Evolutionary conservation across 2,113 vertebrate genomes (phyloP).

Genomic region (Caloenas nicobarica): DNA sequence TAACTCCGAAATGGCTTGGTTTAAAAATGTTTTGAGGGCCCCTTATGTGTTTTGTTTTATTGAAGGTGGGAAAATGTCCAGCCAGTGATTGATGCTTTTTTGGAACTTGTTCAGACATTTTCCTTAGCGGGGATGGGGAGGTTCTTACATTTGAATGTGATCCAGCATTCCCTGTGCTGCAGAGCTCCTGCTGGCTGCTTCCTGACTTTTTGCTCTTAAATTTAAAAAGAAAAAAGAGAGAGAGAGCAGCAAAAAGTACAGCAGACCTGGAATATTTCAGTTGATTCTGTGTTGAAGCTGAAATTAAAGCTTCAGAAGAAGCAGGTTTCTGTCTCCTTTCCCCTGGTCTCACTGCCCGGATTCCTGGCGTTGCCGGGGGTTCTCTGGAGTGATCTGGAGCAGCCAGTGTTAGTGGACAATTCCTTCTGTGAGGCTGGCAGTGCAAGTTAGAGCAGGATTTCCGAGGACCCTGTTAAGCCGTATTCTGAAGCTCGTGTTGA

Average conservation of each 20-base stretch:
- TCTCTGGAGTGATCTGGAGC: neutral
- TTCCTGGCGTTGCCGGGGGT: neutral
- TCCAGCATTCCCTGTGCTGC: slow-evolving; percentile 34
- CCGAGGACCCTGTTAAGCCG: neutral
- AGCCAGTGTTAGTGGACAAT: no score
- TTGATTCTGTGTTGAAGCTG: neutral
- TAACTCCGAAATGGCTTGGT: neutral
- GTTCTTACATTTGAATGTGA: neutral
- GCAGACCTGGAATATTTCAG: neutral
- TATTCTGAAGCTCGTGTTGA: neutral
- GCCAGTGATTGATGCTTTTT: slow-evolving; percentile 16
- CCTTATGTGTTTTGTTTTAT: slow-evolving; percentile 7
- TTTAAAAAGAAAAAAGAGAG: neutral
- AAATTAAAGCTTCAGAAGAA: neutral
- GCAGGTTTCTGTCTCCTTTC: neutral
- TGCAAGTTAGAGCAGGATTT: neutral
- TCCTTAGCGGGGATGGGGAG: slow-evolving; percentile 6
- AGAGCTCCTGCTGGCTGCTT: slow-evolving; percentile 15
- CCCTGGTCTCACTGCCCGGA: neutral
- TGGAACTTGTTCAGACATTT: slow-evolving; percentile 43
- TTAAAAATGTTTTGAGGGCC: slow-evolving; percentile 18
- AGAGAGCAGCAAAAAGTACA: neutral
- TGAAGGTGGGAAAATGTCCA: slow-evolving; percentile 56
- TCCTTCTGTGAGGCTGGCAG: neutral
- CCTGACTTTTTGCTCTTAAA: slow-evolving; percentile 18